Percentiles rank a stretch among this genome's conserved stretches.
phyloP scores from a whole-genome alignment of 2,888 invertebrate genomes.

The Clepsis dumicolana region DNA sequence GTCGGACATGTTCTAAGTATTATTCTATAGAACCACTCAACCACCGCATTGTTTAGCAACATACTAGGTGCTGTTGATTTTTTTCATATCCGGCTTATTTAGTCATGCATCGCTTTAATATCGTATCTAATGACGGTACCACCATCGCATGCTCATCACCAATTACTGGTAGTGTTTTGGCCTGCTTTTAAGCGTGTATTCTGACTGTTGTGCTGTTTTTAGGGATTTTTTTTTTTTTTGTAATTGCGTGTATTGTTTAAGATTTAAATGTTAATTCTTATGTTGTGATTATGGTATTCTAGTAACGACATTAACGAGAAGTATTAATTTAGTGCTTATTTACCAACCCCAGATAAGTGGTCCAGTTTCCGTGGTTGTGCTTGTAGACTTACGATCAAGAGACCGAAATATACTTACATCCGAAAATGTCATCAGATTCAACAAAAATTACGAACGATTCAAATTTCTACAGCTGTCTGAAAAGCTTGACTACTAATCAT shows the following conservation, averaged over 20 bases:
- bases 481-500: too few relatives aligned
- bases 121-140: slow-evolving; percentile 27
- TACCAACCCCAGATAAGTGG: too few relatives aligned
- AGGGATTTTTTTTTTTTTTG: neutral
- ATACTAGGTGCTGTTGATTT: slow-evolving; percentile 17
- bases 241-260: neutral
- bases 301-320: too few relatives aligned
- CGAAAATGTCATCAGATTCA: neutral
- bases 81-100: slow-evolving; percentile 39
- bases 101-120: slow-evolving; percentile 37
- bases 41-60: slow-evolving; percentile 25
- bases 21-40: slow-evolving; percentile 15
- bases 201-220: neutral
- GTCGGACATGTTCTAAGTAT: neutral
- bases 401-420: neutral
- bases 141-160: slow-evolving; percentile 36
- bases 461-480: too few relatives aligned
- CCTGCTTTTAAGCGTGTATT: neutral
- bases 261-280: too few relatives aligned
- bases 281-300: too few relatives aligned
- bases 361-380: neutral
- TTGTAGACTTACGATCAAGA: neutral
- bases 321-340: too few relatives aligned
- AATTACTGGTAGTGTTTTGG: slow-evolving; percentile 22
- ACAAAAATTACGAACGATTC: too few relatives aligned